Evolutionary conservation across 2,113 vertebrate genomes (phyloP), one percentile per base, ranked within the genome.

Genomic region (Xerus inauris): DNA sequence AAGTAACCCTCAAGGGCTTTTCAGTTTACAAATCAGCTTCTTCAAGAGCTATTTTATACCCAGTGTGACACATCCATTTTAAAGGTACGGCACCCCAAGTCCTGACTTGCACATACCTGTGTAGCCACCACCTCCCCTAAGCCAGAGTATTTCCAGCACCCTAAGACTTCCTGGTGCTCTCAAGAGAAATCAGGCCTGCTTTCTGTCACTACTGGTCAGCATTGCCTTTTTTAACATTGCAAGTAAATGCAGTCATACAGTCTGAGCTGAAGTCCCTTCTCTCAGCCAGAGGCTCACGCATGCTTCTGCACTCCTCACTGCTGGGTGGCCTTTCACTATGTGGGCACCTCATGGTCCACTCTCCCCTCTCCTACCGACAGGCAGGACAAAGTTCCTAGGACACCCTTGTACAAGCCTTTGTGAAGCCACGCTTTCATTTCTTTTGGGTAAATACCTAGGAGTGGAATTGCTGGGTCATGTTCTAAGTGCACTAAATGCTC

Each of bases 231-330:
- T 13, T 62, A 62, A 62, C 59, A 62, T 32, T 65, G 32, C 38
- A 47, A 54, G 14, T 82, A 49, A 90, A 79, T 5, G 38, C 45
- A 20, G 14, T 40, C 28, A 38, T 8, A 51, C 4, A 8, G 47
- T 4, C 8, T 2, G 30, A 42, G 14, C 69, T 64, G 28, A 24
- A 57, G 38, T 6, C 1, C 22, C 64, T 73, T 51, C 65, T 30
- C 3, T 26, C 54, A 30, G 35, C 84, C 51, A 32, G 35, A 40
- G 13, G 14, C 3, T 0, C 30, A 1, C 1, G 3, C 3, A 0
- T 2, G 1, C 19, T 57, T 89, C 14, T 45, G 40, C 32, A 5
- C 12, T 38, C 32, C 42, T 14, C 17, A 8, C 6, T 5, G 16
- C 30, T 42, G 38, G 47, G 65, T 2, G 35, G 40, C 19, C 11